Base-by-base conservation (phyloP, 2,113 vertebrate species). In the Halcyon malimbica region DNA sequence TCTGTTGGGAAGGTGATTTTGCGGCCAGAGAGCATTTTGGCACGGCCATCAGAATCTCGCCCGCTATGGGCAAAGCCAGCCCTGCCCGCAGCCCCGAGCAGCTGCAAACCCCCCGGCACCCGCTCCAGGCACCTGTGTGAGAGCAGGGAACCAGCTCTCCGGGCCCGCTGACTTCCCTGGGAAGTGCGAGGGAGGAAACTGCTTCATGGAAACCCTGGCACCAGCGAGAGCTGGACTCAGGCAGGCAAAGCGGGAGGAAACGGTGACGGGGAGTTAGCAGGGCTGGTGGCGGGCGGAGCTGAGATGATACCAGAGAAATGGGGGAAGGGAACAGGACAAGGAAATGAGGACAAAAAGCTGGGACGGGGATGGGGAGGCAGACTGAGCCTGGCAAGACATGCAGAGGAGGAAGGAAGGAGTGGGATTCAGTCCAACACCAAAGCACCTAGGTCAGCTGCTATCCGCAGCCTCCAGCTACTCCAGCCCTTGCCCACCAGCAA, bases 141-240 rank as follows among this genome's bases (percentile, higher is more conserved):
- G 82, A 92, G 85, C 2, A 2, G 59, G 41, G 31, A 83, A 26
- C 8, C 0, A 4, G 83, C 54, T 64, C 59, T 76, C n/a, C 1
- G 0, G 13, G 56, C 80, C 46, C 0, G 0, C 64, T 69, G 74
- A 94, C 94, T 94, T 96, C 95, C 96, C 46, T 65, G 84, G 96
- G 96, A 97, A 96, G 74, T 4, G 1, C 0, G 0, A 87, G 21
- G 39, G 83, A 96, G 96, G 96, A 96, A 95, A 75, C 65, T 2
- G 53, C 46, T 87, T 46, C 74, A 89, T 31, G 84, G 81, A 87
- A 96, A 87, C 13, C 44, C 39, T 76, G 42, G 69, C 5, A 3
- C 68, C 65, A 79, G 25, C 53, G 75, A 60, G 80, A 65, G 69
- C 69, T 46, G 65, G 51, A 79, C 29, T n/a, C 1, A 15, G 14